Evolutionary conservation across 2,113 vertebrate species (phyloP).

Genomic region (Zootoca vivipara): DNA sequence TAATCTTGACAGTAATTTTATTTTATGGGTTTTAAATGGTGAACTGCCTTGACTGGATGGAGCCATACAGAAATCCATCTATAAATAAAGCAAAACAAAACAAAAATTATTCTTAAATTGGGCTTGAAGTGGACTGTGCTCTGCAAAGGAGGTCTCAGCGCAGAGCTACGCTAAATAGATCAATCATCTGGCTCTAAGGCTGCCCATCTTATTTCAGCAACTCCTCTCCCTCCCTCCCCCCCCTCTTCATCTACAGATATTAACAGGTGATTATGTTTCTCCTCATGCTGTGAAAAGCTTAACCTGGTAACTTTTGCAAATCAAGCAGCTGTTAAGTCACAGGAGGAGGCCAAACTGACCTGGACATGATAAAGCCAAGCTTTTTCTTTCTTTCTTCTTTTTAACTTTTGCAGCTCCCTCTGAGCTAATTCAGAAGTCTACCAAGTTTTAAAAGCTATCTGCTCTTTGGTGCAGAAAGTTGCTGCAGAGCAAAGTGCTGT

Average conservation of each 20-base stretch:
- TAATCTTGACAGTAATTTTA: too few relatives aligned
- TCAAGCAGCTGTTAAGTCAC: neutral
- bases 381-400: neutral
- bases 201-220: neutral
- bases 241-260: neutral
- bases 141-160: too few relatives aligned
- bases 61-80: too few relatives aligned
- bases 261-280: neutral
- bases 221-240: neutral
- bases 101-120: neutral
- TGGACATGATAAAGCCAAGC: neutral
- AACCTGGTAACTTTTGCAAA: neutral
- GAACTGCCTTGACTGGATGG: too few relatives aligned
- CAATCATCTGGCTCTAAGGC: neutral
- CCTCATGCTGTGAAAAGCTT: neutral
- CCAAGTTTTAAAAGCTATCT: neutral
- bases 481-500: neutral
- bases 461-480: neutral
- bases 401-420: neutral
- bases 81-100: neutral
- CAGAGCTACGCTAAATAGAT: neutral
- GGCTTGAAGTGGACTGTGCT: too few relatives aligned
- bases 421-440: neutral
- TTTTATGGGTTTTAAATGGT: too few relatives aligned
- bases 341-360: neutral